Evolutionary conservation across 2,888 invertebrate genomes (phyloP).

Genomic region (Clunio marinus): DNA sequence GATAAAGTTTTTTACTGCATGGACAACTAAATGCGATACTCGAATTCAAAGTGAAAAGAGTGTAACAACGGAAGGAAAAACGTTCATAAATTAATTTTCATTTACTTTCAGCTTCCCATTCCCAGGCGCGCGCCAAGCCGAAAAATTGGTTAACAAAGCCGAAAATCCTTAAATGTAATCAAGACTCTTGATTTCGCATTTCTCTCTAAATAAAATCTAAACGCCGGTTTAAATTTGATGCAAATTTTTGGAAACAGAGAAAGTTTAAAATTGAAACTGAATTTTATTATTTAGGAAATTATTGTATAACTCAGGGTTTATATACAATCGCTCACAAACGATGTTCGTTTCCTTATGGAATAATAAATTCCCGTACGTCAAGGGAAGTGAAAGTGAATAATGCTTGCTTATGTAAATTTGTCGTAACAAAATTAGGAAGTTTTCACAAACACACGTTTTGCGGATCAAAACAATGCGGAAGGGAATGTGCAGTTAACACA

Average conservation of each 20-base stretch:
- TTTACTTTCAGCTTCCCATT: constrained; percentile 34
- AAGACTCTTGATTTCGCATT: constrained; percentile 13
- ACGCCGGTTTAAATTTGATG: constrained; percentile 5
- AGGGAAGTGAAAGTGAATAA: constrained; percentile 3
- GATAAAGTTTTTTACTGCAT: too few relatives aligned
- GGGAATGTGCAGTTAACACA: not conserved
- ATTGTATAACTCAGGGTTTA: constrained; percentile 14
- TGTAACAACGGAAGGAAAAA: not conserved
- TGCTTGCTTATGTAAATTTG: too few relatives aligned
- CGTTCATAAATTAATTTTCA: constrained; percentile 38
- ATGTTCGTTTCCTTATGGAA: constrained; percentile 13
- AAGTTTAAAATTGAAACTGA: not conserved
- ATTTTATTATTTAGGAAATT: too few relatives aligned
- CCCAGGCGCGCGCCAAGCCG: not conserved
- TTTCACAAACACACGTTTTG: constrained; percentile 27
- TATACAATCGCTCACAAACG: constrained; percentile 11
- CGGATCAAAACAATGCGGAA: constrained; percentile 15
- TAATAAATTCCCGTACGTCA: constrained; percentile 2
- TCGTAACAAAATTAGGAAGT: constrained; percentile 1
- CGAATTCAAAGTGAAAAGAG: too few relatives aligned
- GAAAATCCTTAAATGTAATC: constrained; percentile 37
- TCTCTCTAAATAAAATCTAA: not conserved
- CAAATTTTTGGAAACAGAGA: constrained; percentile 5
- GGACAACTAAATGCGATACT: too few relatives aligned
- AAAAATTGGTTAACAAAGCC: constrained; percentile 24